Evolutionary conservation across 2,888 invertebrate genomes (phyloP).

Genomic region (Hirtodrosophila histrioides): DNA sequence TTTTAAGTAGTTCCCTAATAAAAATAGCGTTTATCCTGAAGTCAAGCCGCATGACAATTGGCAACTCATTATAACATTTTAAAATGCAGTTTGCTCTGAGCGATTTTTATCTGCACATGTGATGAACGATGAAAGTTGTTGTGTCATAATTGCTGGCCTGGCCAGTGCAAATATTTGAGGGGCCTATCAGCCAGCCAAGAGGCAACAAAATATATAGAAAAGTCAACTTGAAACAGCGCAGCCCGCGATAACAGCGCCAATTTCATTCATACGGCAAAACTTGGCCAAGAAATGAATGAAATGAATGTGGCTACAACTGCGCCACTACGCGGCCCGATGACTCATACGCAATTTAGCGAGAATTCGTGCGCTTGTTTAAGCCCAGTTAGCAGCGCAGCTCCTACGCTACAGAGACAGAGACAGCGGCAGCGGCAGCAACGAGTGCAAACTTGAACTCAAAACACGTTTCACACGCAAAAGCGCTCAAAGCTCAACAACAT

Average conservation of each 20-base stretch:
- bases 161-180: slow-evolving; percentile 35
- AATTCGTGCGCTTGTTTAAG: slow-evolving; percentile 67
- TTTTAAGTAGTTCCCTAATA: no score
- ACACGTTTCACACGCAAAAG: slow-evolving; percentile 36
- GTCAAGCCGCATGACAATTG: no score
- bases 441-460: slow-evolving; percentile 26
- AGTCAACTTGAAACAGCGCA: slow-evolving; percentile 25
- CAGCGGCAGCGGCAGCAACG: slow-evolving; percentile 18
- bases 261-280: slow-evolving; percentile 60
- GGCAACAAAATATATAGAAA: slow-evolving; percentile 7
- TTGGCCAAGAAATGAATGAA: slow-evolving; percentile 66
- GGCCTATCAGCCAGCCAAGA: slow-evolving; percentile 17
- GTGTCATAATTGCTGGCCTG: neutral
- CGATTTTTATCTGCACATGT: no score
- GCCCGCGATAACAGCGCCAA: slow-evolving; percentile 40
- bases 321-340: slow-evolving; percentile 53
- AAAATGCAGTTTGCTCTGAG: no score
- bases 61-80: no score
- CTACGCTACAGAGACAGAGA: slow-evolving; percentile 9
- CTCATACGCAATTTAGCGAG: slow-evolving; percentile 70
- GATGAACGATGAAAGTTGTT: neutral
- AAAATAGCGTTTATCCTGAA: no score
- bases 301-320: slow-evolving; percentile 45
- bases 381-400: slow-evolving; percentile 45
- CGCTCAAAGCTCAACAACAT: slow-evolving; percentile 35